phyloP scores from a whole-genome alignment of 2,113 vertebrate genomes.

The Nothoprocta pentlandii region DNA sequence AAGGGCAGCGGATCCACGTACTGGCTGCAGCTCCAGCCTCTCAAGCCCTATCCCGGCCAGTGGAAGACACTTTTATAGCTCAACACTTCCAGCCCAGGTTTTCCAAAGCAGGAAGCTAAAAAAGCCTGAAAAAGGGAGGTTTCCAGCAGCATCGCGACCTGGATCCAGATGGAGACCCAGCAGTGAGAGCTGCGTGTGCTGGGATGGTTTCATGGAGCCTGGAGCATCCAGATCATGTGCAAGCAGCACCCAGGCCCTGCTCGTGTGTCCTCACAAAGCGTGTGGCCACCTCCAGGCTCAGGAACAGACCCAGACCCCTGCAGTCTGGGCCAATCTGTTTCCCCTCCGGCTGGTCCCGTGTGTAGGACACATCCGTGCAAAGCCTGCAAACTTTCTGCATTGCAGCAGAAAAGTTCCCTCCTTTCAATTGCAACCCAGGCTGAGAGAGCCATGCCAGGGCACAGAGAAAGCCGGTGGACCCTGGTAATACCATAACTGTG shows the following conservation, averaged over 20 bases:
- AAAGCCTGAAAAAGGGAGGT: not conserved
- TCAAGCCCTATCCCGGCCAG: not conserved
- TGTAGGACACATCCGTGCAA: not conserved
- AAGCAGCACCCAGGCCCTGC: too few relatives aligned
- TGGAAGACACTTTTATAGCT: not conserved
- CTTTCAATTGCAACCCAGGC: not conserved
- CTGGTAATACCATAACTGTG: not conserved
- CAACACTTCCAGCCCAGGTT: not conserved
- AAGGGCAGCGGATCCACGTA: not conserved
- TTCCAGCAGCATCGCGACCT: not conserved
- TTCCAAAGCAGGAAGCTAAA: not conserved
- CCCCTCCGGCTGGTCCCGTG: not conserved
- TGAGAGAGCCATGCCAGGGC: fast-evolving
- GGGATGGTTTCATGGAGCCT: too few relatives aligned
- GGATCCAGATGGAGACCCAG: fast-evolving
- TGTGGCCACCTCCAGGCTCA: not conserved
- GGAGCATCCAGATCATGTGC: too few relatives aligned
- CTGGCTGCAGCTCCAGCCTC: not conserved
- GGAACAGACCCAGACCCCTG: not conserved
- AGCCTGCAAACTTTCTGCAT: too few relatives aligned
- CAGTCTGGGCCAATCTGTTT: not conserved
- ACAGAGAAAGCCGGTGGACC: not conserved
- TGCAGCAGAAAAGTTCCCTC: too few relatives aligned
- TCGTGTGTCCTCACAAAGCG: too few relatives aligned
- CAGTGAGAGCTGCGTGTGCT: not conserved